Base-by-base conservation (phyloP, 1,140 invertebrate genomes). In the Agrilus planipennis region DNA sequence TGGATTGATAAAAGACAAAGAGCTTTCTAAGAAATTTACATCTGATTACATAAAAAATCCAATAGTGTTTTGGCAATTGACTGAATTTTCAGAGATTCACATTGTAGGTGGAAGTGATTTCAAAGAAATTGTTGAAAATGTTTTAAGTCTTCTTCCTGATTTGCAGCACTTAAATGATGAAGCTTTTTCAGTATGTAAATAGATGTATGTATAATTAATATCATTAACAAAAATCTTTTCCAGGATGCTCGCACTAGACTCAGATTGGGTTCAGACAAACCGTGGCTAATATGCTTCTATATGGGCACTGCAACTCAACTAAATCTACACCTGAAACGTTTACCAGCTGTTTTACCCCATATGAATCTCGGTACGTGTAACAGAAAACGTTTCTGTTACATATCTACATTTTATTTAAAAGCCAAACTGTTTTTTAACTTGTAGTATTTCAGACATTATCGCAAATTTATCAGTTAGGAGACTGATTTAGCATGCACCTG, bases 231-330 rank as follows among this genome's bases (percentile, higher is more conserved):
- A 20, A 18, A 36, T 31, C 12, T 18, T n/a, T 20, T 4, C 15
- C 44, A 73, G 68, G 58, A 65, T 43, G 58, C 71, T 39, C 53
- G 63, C 45, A 57, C 47, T 20, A 51, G 60, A 41, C 49, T 71
- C 15, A 47, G 60, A 40, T 37, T 49, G 29, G 60, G 52, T 28
- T 50, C 52, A 18, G 53, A 56, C n/a, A 58, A 56, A 22, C 64
- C 71, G 4, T 80, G 77, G 78, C 50, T 82, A n/a, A 57, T 82
- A 23, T 74, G 77, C 51, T 81, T 83, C 51, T 71, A 73, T 36
- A 57, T 79, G 17, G 69, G 69, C 11, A 58, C 70, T 32, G 59
- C 58, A 10, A 65, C 63, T 20, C 58, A 67, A 40, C 59, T 71
- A 31, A 71, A 75, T 54, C 46, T 77, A 17, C 62, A 72, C 52